A percentile compares a stretch with the other conserved stretches of the same genome.
These are phyloP conservation scores for Psephotus haematonotus DNA, from an alignment of 2,113 vertebrate genomes.

Conservation along the genomic window DNA sequence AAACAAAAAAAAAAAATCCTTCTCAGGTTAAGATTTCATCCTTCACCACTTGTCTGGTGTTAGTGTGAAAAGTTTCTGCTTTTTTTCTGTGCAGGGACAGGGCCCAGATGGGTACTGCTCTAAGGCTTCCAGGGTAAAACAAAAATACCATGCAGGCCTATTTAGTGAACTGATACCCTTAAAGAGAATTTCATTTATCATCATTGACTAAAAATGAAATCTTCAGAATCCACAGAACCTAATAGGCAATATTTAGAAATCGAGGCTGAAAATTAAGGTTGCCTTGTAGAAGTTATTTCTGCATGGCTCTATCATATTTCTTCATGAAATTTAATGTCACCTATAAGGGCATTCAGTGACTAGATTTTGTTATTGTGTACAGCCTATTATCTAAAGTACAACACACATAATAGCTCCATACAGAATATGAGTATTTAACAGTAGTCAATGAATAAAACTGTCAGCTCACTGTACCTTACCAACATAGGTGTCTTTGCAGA, in stretches of 20 bases:
- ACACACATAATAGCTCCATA: background rate
- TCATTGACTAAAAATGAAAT: background rate
- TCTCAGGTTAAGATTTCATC: background rate
- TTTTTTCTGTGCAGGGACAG: background rate
- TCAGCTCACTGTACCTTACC: background rate
- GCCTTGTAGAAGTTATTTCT: background rate
- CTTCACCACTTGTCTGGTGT: background rate
- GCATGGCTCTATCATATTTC: background rate
- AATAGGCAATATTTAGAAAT: background rate
- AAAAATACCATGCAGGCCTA: background rate
- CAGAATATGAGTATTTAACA: background rate
- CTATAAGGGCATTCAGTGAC: background rate
- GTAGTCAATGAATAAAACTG: slow-evolving; percentile 40
- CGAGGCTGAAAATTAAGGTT: slow-evolving; percentile 9
- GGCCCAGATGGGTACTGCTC: background rate
- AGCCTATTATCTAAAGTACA: slow-evolving; percentile 2
- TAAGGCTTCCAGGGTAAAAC: background rate
- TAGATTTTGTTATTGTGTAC: background rate
- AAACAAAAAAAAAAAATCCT: background rate
- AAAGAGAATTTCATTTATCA: background rate
- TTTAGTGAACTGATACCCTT: background rate
- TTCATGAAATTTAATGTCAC: background rate
- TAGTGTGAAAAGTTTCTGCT: background rate
- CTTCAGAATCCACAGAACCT: background rate
- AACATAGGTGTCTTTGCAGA: background rate